Evolutionary conservation across 2,888 invertebrate species (phyloP), one percentile per base, ranked within the genome.

Genomic region (Callinectes sapidus): DNA sequence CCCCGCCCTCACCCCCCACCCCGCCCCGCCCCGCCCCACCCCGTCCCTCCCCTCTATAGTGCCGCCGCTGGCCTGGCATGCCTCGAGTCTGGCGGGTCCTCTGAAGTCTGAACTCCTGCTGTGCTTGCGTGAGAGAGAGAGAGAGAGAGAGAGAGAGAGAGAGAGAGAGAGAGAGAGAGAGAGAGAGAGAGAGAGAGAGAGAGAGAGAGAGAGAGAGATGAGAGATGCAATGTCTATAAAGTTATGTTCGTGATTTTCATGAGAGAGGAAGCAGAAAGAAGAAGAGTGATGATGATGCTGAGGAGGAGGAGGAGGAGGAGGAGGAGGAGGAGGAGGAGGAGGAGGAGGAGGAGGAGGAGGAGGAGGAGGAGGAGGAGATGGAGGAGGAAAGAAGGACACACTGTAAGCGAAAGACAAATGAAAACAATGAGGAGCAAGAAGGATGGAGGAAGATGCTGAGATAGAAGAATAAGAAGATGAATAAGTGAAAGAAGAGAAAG

Each of bases 71-170:
- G 81, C 81, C 81, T 81, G 81, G 81, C 81, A 35, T 81, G 81
- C 81, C 35, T 81, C 8, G 81, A 16, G 81, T 10, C 81, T 32
- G 81, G 81, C 81, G 81, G 81, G 35, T 14, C 16, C 35, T 35
- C 81, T 81, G 81, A 81, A 35, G 32, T 16, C 28, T n/a, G 71
- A 71, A 32, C 81, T 35, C 35, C 71, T 71, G 28, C n/a, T 71
- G 71, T 71, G 71, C 28, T 3, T 71, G 71, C n/a, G 71, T 71
- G 71, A 23, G 71, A 23, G n/a, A 28, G 71, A 71, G 71, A 71
- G 71, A 71, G 71, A 71, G 71, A 71, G 71, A 71, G 71, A 71
- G 71, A 71, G 71, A 71, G 71, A 71, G 71, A 71, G 71, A 71
- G 71, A 71, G 71, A 71, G 71, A 71, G 71, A 71, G 71, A 71